These are phyloP conservation scores for Bugulina stolonifera DNA, from an alignment of 2,888 invertebrate genomes.

Conservation along the genomic window DNA sequence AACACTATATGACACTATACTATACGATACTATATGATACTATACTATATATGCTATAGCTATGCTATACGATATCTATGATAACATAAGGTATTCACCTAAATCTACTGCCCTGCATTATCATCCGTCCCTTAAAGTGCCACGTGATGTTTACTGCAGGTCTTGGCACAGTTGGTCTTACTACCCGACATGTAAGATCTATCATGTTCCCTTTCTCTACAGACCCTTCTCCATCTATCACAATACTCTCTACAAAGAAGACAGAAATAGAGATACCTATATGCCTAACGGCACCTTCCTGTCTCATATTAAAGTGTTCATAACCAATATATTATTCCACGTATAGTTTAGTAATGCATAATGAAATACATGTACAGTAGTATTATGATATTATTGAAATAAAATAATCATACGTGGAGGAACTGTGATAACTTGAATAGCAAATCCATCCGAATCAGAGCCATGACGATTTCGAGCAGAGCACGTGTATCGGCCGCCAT, in stretches of 20 bases:
- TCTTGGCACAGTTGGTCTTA: background rate
- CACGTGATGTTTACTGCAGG: background rate
- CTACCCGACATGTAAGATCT: background rate
- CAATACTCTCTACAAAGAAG: background rate
- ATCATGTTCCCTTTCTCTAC: background rate
- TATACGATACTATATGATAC: too few species aligned
- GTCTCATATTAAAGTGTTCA: too few species aligned
- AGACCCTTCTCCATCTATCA: background rate
- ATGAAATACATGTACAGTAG: too few species aligned
- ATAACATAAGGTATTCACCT: too few species aligned
- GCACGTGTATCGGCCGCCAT: slow-evolving; percentile 6
- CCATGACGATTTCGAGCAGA: background rate
- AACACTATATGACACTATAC: too few species aligned
- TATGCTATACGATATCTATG: too few species aligned
- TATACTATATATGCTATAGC: too few species aligned
- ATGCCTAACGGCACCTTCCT: too few species aligned
- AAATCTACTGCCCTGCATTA: background rate
- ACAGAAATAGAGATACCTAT: too few species aligned
- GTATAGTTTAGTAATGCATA: too few species aligned
- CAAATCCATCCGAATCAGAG: background rate
- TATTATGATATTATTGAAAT: too few species aligned
- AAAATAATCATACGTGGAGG: background rate
- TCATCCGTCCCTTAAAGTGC: background rate
- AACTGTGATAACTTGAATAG: background rate
- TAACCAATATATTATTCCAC: too few species aligned